A percentile compares a stretch with the other conserved stretches of the same genome.
Evolutionary conservation across 2,113 vertebrate species (phyloP).

Genomic region (Rhynchopsitta pachyrhyncha): DNA sequence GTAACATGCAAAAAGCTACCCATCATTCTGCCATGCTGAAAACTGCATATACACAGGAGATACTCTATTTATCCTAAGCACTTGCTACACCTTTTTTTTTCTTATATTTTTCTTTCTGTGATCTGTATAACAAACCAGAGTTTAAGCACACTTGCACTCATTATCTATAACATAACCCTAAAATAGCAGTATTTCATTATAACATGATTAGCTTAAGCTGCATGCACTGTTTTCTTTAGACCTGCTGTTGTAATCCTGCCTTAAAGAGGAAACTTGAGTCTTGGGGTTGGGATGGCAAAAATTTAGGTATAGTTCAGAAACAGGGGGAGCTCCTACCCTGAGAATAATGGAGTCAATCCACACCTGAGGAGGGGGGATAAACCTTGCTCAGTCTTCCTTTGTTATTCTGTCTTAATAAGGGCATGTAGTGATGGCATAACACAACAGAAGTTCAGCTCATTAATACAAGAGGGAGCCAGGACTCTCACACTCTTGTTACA

Average conservation of each 20-base stretch:
- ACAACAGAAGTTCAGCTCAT: background rate
- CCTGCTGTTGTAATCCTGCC: background rate
- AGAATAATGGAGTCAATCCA: background rate
- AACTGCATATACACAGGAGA: background rate
- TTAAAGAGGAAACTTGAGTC: background rate
- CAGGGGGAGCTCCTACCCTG: background rate
- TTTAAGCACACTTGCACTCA: background rate
- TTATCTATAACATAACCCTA: background rate
- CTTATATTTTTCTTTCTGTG: background rate
- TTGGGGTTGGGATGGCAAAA: background rate
- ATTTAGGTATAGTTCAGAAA: background rate
- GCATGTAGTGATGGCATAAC: accelerated
- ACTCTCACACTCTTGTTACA: background rate
- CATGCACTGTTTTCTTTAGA: background rate
- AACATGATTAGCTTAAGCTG: background rate
- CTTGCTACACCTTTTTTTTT: background rate
- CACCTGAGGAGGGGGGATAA: background rate
- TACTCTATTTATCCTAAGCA: background rate
- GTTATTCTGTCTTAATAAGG: background rate
- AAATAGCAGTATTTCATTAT: background rate
- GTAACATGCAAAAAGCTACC: background rate
- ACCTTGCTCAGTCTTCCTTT: background rate
- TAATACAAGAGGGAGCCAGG: background rate
- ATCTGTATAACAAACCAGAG: background rate
- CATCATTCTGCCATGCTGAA: background rate